These are phyloP conservation scores for Agrotis puta DNA, from an alignment of 2,888 invertebrate genomes.

Conservation along the genomic window DNA sequence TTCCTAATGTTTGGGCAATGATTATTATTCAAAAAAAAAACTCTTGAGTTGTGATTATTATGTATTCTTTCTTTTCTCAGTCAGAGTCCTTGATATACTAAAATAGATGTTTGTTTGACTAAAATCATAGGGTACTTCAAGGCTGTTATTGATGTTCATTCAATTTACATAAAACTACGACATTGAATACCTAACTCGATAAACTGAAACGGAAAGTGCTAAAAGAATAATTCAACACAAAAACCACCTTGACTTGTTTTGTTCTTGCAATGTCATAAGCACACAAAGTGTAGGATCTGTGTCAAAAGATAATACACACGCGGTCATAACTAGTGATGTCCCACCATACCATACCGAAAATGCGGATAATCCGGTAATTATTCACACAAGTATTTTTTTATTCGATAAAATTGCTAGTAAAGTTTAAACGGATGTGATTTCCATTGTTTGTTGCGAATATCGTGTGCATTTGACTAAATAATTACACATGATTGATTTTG, in stretches of 20 bases:
- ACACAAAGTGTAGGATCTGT: slow-evolving; percentile 51
- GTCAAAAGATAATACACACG: slow-evolving; percentile 56
- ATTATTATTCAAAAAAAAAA: too few species aligned
- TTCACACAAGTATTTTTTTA: slow-evolving; percentile 16
- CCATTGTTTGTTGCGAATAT: slow-evolving; percentile 42
- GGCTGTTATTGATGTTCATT: neutral
- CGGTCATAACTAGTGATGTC: slow-evolving; percentile 52
- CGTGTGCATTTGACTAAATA: slow-evolving; percentile 48
- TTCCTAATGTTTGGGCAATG: too few species aligned
- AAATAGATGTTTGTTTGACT: neutral
- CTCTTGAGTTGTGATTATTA: too few species aligned
- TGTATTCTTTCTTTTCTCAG: too few species aligned
- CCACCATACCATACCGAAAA: slow-evolving; percentile 12
- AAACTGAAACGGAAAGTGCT: slow-evolving; percentile 24
- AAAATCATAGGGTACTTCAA: slow-evolving; percentile 5
- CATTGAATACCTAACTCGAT: slow-evolving; percentile 26
- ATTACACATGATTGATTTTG: slow-evolving; percentile 52
- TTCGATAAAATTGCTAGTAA: slow-evolving; percentile 7
- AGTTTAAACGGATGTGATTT: slow-evolving; percentile 32
- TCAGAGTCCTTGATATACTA: neutral
- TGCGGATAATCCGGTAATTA: slow-evolving; percentile 18
- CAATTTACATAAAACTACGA: slow-evolving; percentile 6
- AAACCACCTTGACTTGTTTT: slow-evolving; percentile 57
- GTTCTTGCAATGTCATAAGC: slow-evolving; percentile 52
- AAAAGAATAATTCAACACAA: slow-evolving; percentile 15